Evolutionary conservation across 2,888 invertebrate species (phyloP), one percentile per base, ranked within the genome.

Genomic region (Melipona bicolor): DNA sequence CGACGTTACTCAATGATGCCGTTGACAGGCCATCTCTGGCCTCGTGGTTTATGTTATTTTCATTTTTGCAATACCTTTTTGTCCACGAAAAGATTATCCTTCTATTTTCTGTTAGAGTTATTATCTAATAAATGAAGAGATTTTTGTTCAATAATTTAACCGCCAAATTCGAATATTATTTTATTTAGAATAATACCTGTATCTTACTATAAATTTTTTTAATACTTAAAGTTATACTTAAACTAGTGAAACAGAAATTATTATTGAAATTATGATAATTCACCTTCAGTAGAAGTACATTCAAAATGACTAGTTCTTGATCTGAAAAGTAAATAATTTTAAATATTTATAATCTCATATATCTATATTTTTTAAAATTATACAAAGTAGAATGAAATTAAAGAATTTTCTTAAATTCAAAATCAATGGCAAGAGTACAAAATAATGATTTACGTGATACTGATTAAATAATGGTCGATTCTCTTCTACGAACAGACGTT

Each of bases 1-100:
- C 85, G 88, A 91, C 93, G 91, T 91, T 92, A 92, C 93, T 94
- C 92, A 93, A 92, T 87, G 92, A 88, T 72, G 83, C 81, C 78
- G 93, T 89, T 91, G 94, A 94, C 93, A 93, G 83, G 93, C 90
- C 77, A 75, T 84, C 84, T 90, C 74, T 87, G 56, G 61, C 75
- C 56, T 43, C 27, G 15, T 56, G 75, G 77, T 79, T 79, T 75
- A 50, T 72, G 68, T 50, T 68, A 43, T 65, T 85, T 79, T n/a
- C 59, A 54, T 84, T 81, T 79, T 85, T 81, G 84, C 83, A 75
- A 83, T 74, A 79, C 49, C 65, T 80, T 79, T 71, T 75, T 52
- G 52, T 17, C 69, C 17, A 19, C 65, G n/a, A 32, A n/a, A 43
- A 56, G 9, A 21, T 52, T 49, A 43, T 64, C 17, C 5, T 11